phyloP scores from a whole-genome alignment of 2,113 vertebrate species.

The Arvicanthis niloticus region DNA sequence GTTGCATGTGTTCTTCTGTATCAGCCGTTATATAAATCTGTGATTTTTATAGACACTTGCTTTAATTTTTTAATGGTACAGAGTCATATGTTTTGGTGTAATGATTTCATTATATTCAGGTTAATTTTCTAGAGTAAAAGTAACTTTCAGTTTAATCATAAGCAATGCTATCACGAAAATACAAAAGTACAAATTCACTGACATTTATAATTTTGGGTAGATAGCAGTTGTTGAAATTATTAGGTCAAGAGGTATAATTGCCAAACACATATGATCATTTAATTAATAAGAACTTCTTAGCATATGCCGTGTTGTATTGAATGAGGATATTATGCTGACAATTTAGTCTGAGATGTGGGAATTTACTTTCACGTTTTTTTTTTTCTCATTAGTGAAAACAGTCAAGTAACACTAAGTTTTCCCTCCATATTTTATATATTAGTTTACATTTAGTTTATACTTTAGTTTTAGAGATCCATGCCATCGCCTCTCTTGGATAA shows the following conservation, averaged over 20 bases:
- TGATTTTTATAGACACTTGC: background rate
- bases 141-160: background rate
- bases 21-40: background rate
- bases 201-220: constrained; percentile 46
- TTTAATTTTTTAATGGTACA: background rate
- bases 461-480: constrained; percentile 6
- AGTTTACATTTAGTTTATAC: background rate
- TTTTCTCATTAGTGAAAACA: constrained; percentile 28
- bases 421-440: background rate
- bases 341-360: background rate
- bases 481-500: background rate
- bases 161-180: constrained; percentile 14
- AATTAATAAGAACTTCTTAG: background rate
- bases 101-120: constrained; percentile 12
- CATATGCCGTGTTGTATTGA: background rate
- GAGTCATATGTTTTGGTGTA: constrained; percentile 15
- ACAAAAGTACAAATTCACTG: background rate
- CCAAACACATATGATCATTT: constrained; percentile 33
- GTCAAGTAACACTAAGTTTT: background rate
- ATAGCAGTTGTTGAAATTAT: constrained; percentile 22
- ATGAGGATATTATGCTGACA: background rate
- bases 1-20: background rate
- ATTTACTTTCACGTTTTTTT: constrained; percentile 15
- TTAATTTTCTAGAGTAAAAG: background rate
- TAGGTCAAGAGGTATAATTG: background rate